A percentile compares a stretch with the other conserved stretches of the same genome.
Evolutionary conservation across 2,888 invertebrate species (phyloP).

Genomic region (Diploptera punctata): DNA sequence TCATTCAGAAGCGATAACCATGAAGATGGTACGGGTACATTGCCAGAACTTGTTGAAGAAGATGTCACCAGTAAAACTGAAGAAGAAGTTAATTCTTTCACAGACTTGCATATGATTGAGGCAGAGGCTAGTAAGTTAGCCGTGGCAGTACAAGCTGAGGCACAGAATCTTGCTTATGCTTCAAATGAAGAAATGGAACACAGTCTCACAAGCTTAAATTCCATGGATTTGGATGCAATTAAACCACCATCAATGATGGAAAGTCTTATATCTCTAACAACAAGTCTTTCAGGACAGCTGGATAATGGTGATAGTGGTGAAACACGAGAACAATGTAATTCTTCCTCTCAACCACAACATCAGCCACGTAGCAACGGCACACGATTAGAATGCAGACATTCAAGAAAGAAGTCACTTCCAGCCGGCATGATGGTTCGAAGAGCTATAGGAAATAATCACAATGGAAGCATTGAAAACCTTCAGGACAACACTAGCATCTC

Average conservation of each 20-base stretch:
- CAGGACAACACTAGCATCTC: slow-evolving; percentile 61
- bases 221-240: slow-evolving; percentile 74
- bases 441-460: slow-evolving; percentile 65
- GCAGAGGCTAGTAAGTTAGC: slow-evolving; percentile 76
- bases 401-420: slow-evolving; percentile 73
- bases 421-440: slow-evolving; percentile 70
- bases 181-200: slow-evolving; percentile 58
- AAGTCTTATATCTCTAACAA: slow-evolving; percentile 65
- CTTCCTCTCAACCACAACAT: slow-evolving; percentile 48
- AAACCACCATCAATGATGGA: slow-evolving; percentile 81
- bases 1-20: slow-evolving; percentile 69
- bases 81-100: slow-evolving; percentile 61
- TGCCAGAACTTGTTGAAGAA: slow-evolving; percentile 59
- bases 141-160: slow-evolving; percentile 55
- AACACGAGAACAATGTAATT: slow-evolving; percentile 47
- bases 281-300: slow-evolving; percentile 53
- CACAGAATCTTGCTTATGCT: slow-evolving; percentile 1
- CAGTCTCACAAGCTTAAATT: slow-evolving; percentile 65
- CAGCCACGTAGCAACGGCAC: slow-evolving; percentile 33
- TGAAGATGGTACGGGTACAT: slow-evolving; percentile 50
- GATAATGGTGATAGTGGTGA: slow-evolving; percentile 31
- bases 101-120: slow-evolving; percentile 74
- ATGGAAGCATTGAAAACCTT: slow-evolving; percentile 69
- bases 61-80: background rate
- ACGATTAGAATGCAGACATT: slow-evolving; percentile 50